Evolutionary conservation across 2,113 vertebrate genomes (phyloP).

Genomic region (Copsychus sechellarum): DNA sequence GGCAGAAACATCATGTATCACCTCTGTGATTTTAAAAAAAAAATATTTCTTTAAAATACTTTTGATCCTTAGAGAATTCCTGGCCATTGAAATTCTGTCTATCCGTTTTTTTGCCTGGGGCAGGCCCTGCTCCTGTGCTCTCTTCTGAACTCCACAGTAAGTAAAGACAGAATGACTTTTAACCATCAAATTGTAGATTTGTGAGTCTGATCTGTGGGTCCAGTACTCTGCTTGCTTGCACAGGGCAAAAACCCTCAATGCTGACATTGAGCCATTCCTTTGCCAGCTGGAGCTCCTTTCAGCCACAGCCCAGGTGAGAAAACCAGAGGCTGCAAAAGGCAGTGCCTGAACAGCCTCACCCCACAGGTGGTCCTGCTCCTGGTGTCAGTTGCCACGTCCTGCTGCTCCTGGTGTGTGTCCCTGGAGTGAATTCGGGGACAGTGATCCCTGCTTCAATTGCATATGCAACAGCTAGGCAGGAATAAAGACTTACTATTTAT

Average conservation of each 20-base stretch:
- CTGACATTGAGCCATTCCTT: neutral
- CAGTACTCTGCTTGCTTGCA: neutral
- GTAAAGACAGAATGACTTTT: neutral
- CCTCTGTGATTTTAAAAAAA: neutral
- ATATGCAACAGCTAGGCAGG: neutral
- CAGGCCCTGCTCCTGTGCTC: neutral
- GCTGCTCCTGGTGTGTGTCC: accelerated
- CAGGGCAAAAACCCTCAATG: accelerated
- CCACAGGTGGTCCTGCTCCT: neutral
- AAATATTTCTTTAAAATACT: neutral
- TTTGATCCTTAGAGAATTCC: neutral
- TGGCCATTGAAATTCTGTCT: neutral
- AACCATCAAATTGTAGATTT: neutral
- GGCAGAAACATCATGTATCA: neutral
- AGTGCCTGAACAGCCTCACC: accelerated
- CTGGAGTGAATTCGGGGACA: neutral
- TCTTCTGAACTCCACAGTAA: neutral
- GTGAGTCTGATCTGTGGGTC: too few relatives aligned
- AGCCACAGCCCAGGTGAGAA: neutral
- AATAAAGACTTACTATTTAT: neutral
- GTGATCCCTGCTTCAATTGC: accelerated
- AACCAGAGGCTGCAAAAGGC: neutral
- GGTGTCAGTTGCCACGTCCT: accelerated
- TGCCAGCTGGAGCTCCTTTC: neutral
- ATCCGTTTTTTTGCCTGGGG: neutral